Evolutionary conservation across 2,888 invertebrate species (phyloP).

Genomic region (Hydrotaea cyrtoneurina): DNA sequence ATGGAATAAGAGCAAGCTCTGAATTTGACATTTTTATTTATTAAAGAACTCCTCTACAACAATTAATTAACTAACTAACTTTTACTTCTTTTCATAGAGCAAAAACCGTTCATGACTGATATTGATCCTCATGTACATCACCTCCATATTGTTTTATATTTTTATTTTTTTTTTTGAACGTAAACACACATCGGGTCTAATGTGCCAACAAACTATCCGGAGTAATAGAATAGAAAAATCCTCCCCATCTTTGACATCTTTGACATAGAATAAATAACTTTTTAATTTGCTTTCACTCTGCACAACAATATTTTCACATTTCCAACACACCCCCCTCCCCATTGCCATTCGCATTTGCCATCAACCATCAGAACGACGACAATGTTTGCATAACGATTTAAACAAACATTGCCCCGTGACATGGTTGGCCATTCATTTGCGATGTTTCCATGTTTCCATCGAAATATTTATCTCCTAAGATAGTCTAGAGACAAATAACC

Average conservation of each 20-base stretch:
- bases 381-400: slow-evolving; percentile 46
- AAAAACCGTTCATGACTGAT: no score
- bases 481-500: slow-evolving; percentile 54
- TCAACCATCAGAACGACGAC: background rate
- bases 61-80: no score
- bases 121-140: no score
- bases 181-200: no score
- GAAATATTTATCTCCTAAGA: background rate
- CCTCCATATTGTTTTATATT: no score
- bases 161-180: no score
- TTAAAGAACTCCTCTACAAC: no score
- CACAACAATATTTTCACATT: slow-evolving; percentile 21
- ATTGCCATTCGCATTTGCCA: background rate
- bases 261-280: slow-evolving; percentile 5
- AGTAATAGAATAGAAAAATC: background rate
- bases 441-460: background rate
- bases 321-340: no score
- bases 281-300: slow-evolving; percentile 3
- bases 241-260: background rate
- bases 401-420: slow-evolving; percentile 3
- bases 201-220: no score
- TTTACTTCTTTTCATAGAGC: no score
- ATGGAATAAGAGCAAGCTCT: no score
- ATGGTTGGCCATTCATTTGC: slow-evolving; percentile 5
- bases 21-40: no score